These are phyloP conservation scores for Spea hammondii DNA, from an alignment of 2,797 vertebrate genomes.

Conservation along the genomic window DNA sequence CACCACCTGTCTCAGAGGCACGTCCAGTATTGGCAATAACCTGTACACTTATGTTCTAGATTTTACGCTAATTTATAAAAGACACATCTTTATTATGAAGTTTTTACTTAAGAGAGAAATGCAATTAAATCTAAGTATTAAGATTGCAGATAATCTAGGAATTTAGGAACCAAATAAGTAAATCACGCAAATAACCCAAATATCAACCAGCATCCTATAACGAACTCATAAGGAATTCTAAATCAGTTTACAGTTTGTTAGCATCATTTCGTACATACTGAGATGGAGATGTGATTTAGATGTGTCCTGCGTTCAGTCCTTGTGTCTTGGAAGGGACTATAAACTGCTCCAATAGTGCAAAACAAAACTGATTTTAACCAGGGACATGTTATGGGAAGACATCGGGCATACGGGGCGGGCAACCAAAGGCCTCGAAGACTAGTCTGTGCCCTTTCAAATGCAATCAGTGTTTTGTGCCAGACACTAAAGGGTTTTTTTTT, in stretches of 20 bases:
- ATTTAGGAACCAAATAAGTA: no score
- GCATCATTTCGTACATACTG: not conserved
- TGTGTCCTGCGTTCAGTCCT: not conserved
- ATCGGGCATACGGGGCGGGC: not conserved
- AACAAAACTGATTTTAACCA: not conserved
- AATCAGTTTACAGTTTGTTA: no score
- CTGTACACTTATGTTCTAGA: conserved; percentile 27
- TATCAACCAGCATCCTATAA: no score
- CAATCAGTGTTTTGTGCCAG: conserved; percentile 62
- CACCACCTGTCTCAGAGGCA: not conserved
- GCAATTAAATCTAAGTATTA: no score
- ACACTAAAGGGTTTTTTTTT: conserved; percentile 66
- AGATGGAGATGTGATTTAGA: not conserved
- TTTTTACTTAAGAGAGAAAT: no score
- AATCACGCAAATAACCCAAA: no score
- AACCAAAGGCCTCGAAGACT: conserved; percentile 52
- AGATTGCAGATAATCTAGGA: no score
- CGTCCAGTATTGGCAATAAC: conserved; percentile 18
- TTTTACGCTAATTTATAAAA: conserved; percentile 8
- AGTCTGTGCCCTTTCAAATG: conserved; percentile 71
- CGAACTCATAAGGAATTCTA: no score
- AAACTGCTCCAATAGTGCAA: not conserved
- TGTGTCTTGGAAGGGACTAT: not conserved
- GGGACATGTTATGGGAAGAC: not conserved
- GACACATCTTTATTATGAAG: no score